Conservation (phyloP, 2,888 invertebrate species). For the Nesidiocoris tenuis region DNA sequence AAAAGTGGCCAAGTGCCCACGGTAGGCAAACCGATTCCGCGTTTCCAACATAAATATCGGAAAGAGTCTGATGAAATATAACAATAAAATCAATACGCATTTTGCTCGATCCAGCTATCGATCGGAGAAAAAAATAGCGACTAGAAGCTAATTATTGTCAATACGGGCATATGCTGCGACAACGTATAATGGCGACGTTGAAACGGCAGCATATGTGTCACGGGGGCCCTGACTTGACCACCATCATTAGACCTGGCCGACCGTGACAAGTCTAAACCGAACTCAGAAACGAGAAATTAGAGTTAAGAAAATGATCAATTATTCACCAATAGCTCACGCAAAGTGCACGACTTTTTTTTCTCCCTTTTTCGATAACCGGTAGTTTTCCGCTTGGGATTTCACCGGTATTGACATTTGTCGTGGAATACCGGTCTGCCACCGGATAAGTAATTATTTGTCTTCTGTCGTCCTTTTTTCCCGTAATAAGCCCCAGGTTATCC, state of each 20-base stretch:
- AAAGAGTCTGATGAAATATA: no score
- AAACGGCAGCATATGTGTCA: background rate
- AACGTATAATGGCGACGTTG: no score
- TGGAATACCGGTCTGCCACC: background rate
- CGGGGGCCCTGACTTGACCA: background rate
- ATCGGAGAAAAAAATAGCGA: no score
- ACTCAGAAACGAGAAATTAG: background rate
- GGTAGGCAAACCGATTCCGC: no score
- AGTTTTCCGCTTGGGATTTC: background rate
- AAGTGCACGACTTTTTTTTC: background rate
- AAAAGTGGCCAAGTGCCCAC: no score
- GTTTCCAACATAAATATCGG: no score
- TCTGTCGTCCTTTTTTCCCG: background rate
- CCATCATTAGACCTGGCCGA: background rate
- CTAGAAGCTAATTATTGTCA: no score
- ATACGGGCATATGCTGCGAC: no score
- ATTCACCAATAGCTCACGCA: background rate
- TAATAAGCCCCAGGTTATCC: background rate
- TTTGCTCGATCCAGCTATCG: no score
- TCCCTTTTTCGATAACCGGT: background rate
- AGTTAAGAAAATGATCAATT: background rate
- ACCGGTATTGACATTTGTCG: background rate
- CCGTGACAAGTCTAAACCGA: background rate
- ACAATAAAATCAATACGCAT: no score
- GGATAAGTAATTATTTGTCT: background rate